Conservation (phyloP, 2,888 invertebrate genomes). For the Panzeria rudis region DNA sequence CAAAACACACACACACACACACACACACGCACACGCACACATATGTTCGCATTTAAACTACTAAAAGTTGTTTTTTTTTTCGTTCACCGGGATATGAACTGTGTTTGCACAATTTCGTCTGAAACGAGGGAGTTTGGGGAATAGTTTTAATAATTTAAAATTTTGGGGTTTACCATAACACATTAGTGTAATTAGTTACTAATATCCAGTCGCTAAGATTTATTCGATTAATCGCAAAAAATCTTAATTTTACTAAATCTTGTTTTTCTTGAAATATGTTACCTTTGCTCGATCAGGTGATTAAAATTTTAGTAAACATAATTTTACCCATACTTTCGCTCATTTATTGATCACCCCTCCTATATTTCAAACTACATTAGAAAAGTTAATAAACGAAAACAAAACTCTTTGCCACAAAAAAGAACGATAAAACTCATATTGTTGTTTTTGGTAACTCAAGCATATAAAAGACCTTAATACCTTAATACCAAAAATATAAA, state of each 20-base stretch:
- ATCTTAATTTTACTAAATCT: too few species aligned
- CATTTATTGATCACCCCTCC: background rate
- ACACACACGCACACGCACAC: background rate
- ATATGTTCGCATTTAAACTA: constrained; percentile 9
- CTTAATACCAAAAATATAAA: constrained; percentile 7
- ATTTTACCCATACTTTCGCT: background rate
- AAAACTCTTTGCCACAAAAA: constrained; percentile 11
- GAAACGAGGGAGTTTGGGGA: constrained; percentile 10
- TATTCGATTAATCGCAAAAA: too few species aligned
- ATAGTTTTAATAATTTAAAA: too few species aligned
- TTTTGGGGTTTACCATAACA: too few species aligned
- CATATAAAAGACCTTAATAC: constrained; percentile 61
- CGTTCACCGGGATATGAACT: background rate
- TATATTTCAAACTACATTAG: constrained; percentile 33
- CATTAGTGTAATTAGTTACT: too few species aligned
- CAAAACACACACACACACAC: background rate
- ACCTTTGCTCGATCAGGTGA: too few species aligned
- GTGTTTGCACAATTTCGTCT: background rate
- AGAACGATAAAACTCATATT: constrained; percentile 14
- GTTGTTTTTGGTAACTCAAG: constrained; percentile 58
- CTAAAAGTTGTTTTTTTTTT: constrained; percentile 30
- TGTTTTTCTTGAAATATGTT: too few species aligned
- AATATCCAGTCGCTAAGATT: too few species aligned
- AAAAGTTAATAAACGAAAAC: constrained; percentile 53
- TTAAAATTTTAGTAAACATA: background rate